Conservation (phyloP, 2,797 vertebrate genomes). For the Alca torda region DNA sequence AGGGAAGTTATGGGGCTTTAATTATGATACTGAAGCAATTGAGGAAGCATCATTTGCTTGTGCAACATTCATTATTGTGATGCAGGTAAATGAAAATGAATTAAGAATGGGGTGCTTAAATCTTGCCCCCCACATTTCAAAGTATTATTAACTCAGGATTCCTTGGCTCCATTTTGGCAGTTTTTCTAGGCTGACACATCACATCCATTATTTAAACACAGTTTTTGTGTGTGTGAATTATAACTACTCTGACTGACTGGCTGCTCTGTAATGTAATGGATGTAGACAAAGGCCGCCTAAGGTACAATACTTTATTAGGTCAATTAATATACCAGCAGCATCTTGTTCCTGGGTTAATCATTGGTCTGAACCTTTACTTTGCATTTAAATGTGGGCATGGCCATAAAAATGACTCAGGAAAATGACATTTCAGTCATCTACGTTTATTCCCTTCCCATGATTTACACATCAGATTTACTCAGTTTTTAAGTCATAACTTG, state of each 20-base stretch:
- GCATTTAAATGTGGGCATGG: conserved; percentile 52
- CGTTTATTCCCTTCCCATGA: conserved; percentile 39
- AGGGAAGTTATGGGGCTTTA: background rate
- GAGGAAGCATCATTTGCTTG: background rate
- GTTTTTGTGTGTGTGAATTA: conserved; percentile 59
- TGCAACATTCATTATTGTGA: background rate
- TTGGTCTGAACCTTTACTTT: conserved; percentile 60
- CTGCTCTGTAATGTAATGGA: conserved; percentile 63
- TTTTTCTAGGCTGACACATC: conserved; percentile 45
- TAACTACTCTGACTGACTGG: conserved; percentile 45
- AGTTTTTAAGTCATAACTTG: background rate
- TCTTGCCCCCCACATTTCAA: background rate
- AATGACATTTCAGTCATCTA: conserved; percentile 43
- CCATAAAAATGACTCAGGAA: conserved; percentile 59
- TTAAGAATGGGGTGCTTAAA: background rate
- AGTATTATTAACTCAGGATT: conserved; percentile 9
- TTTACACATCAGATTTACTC: conserved; percentile 38
- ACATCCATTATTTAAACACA: conserved; percentile 52
- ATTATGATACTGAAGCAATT: background rate
- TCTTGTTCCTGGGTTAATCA: conserved; percentile 71
- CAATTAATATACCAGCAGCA: conserved; percentile 70
- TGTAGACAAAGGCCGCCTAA: conserved; percentile 54
- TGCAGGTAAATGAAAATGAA: background rate
- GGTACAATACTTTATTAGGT: conserved; percentile 72
- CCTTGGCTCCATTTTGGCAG: conserved; percentile 33